phyloP scores from a whole-genome alignment of 2,888 invertebrate species.

The Acleris literana region DNA sequence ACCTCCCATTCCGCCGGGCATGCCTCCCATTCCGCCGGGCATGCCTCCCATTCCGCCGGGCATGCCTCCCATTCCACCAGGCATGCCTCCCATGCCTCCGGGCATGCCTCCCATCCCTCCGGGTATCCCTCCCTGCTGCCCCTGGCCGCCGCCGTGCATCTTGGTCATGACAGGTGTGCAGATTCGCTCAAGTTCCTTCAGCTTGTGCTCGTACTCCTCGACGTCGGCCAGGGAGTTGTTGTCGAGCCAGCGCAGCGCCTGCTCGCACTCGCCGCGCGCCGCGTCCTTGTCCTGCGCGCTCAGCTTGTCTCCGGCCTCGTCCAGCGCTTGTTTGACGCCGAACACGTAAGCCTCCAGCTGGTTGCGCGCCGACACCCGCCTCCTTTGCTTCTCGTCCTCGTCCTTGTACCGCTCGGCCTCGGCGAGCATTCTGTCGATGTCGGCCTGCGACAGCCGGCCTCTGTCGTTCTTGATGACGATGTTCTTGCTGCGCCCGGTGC shows the following conservation, averaged over 20 bases:
- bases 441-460: constrained; percentile 59
- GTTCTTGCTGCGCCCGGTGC: too few relatives aligned
- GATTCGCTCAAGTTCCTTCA: constrained; percentile 78
- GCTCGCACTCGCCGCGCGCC: constrained; percentile 60
- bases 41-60: constrained; percentile 33
- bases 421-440: constrained; percentile 88
- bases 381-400: constrained; percentile 85
- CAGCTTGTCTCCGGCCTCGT: constrained; percentile 49
- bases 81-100: constrained; percentile 36
- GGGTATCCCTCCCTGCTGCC: constrained; percentile 38
- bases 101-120: constrained; percentile 35
- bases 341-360: constrained; percentile 84
- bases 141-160: constrained; percentile 75
- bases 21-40: constrained; percentile 29
- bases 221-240: constrained; percentile 82
- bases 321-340: constrained; percentile 84
- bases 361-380: constrained; percentile 85
- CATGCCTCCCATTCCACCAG: constrained; percentile 27
- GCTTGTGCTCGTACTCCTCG: constrained; percentile 80
- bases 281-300: too few relatives aligned
- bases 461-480: too few relatives aligned
- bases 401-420: constrained; percentile 87
- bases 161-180: constrained; percentile 79
- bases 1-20: constrained; percentile 33
- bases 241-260: constrained; percentile 86